These are phyloP conservation scores for Ophioninae sp. DNA, from an alignment of 2,888 invertebrate genomes.

Conservation along the genomic window DNA sequence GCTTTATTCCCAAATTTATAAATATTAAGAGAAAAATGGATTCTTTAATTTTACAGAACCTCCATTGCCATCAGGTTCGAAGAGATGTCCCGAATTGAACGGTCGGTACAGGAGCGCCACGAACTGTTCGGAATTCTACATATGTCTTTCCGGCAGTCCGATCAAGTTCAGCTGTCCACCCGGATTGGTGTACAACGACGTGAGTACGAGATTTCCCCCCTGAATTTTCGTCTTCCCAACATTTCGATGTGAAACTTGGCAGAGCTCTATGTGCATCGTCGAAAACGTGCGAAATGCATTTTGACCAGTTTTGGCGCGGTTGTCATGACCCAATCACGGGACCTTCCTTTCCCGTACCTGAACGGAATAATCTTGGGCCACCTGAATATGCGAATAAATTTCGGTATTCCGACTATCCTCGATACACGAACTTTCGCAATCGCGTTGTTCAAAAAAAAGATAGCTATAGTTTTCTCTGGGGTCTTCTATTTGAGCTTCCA, in stretches of 20 bases:
- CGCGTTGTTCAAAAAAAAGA: background rate
- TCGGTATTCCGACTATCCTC: background rate
- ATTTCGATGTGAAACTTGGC: slow-evolving; percentile 36
- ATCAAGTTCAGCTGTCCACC: slow-evolving; percentile 85
- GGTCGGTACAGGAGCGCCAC: slow-evolving; percentile 84
- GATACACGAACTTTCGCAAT: slow-evolving; percentile 5
- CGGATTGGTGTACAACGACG: slow-evolving; percentile 85
- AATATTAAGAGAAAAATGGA: slow-evolving; percentile 10
- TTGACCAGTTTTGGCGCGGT: slow-evolving; percentile 1
- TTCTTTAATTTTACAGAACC: slow-evolving; percentile 70
- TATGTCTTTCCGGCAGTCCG: slow-evolving; percentile 84
- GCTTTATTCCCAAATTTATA: background rate
- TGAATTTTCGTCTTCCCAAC: slow-evolving; percentile 10
- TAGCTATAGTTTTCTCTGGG: background rate
- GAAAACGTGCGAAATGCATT: slow-evolving; percentile 36
- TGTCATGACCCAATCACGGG: slow-evolving; percentile 47
- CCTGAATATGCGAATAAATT: slow-evolving; percentile 8
- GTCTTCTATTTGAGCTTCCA: no score
- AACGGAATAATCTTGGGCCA: slow-evolving; percentile 40
- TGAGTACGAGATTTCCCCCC: slow-evolving; percentile 75
- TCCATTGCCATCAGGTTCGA: slow-evolving; percentile 72
- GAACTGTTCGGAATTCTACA: slow-evolving; percentile 86
- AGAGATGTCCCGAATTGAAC: slow-evolving; percentile 83
- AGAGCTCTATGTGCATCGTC: background rate
- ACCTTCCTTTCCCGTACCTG: slow-evolving; percentile 45